These are phyloP conservation scores for Platycnemis pennipes DNA, from an alignment of 2,888 invertebrate genomes.

Conservation along the genomic window DNA sequence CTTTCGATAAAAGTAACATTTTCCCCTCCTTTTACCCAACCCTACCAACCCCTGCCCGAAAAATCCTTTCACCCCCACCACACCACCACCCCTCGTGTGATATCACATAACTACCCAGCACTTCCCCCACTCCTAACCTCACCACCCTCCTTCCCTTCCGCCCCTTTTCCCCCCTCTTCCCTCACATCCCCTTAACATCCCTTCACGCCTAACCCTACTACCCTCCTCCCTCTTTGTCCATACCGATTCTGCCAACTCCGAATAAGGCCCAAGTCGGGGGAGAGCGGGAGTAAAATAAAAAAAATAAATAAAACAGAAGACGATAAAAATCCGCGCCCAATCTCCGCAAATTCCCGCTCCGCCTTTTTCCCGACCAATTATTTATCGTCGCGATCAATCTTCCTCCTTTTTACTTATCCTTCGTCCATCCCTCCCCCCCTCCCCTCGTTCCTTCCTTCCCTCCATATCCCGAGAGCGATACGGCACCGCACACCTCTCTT, in stretches of 20 bases:
- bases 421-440: background rate
- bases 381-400: slow-evolving; percentile 30
- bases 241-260: background rate
- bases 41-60: background rate
- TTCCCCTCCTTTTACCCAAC: background rate
- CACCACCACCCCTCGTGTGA: background rate
- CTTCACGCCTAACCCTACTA: background rate
- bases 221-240: background rate
- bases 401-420: slow-evolving; percentile 40
- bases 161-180: background rate
- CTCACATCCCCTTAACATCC: background rate
- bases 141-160: background rate
- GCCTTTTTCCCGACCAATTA: slow-evolving; percentile 16
- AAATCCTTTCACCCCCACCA: background rate
- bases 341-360: background rate
- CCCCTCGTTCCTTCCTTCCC: background rate
- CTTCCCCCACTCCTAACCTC: background rate
- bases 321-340: slow-evolving; percentile 34
- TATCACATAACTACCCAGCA: background rate
- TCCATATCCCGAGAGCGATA: background rate
- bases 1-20: slow-evolving; percentile 27
- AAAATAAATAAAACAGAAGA: background rate
- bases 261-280: background rate
- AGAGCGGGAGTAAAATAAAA: background rate
- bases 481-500: no score